Base-by-base conservation (phyloP, 2,113 vertebrate species). In the Furnarius figulus region DNA sequence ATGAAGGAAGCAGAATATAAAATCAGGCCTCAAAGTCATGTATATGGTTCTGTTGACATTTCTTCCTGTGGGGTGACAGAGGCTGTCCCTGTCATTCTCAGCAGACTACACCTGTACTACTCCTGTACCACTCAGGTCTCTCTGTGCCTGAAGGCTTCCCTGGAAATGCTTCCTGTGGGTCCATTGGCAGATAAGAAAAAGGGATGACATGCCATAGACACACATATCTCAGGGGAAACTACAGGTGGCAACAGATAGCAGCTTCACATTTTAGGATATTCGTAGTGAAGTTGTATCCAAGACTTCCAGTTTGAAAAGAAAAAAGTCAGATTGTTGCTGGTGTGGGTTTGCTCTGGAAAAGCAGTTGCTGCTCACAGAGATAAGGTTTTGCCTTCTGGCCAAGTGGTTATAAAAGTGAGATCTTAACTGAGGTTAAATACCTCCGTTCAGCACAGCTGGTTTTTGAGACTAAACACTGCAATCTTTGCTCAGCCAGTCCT, bases 61-160 rank as follows among this genome's bases (percentile, higher is more conserved):
- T 94, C 85, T 95, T 88, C 79, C 70, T 42, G 25, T n/a, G 59
- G 85, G 79, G 68, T 70, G 90, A 85, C 94, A 95, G 93, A 58
- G 83, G 71, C 65, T 52, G 83, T 66, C 52, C 92, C 81, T 94
- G 82, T 92, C 74, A 53, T 27, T 70, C 70, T 72, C 73, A 74
- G 88, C 89, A 95, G 79, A 89, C 70, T 95, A 95, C 94, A 93
- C 93, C 97, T 95, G 94, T 95, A 93, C 73, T 79, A 37, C 78
- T 79, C 80, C 93, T 88, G 83, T 84, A 90, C 21, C 72, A n/a
- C 76, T 75, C 67, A 19, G 86, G 49, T 89, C 90, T 95, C 65
- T 49, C 75, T 78, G 3, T 53, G 61, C 31, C 65, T 85, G 85
- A 95, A 94, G 74, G 33, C 70, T 94, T 67, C 80, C 95, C 93